These are phyloP conservation scores for Cantharis rufa DNA, from an alignment of 2,888 invertebrate genomes.

Conservation along the genomic window DNA sequence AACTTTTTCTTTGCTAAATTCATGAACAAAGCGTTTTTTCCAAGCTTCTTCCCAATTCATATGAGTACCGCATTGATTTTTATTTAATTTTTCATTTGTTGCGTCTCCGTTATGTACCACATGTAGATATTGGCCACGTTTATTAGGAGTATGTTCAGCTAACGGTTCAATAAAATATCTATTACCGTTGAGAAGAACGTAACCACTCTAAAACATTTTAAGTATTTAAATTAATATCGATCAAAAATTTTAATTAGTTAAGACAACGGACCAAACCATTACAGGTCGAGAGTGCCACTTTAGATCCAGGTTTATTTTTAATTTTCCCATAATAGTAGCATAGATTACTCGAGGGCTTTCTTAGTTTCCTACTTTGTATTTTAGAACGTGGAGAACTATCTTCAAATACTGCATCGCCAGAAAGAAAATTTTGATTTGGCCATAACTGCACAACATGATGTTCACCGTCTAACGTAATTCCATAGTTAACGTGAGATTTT, in stretches of 20 bases:
- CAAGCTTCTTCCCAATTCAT: slow-evolving; percentile 52
- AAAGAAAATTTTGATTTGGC: slow-evolving; percentile 59
- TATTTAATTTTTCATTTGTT: neutral
- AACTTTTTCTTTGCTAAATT: slow-evolving; percentile 13
- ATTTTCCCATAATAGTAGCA: slow-evolving; percentile 62
- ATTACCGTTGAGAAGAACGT: slow-evolving; percentile 57
- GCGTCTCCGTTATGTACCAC: slow-evolving; percentile 55
- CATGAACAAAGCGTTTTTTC: slow-evolving; percentile 41
- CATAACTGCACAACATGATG: slow-evolving; percentile 54
- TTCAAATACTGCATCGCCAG: slow-evolving; percentile 53
- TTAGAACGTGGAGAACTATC: slow-evolving; percentile 41
- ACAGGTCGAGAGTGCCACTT: slow-evolving; percentile 60
- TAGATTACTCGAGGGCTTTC: slow-evolving; percentile 40
- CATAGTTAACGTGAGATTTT: slow-evolving; percentile 46
- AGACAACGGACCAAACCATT: slow-evolving; percentile 49
- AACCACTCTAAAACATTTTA: slow-evolving; percentile 56
- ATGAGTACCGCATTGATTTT: slow-evolving; percentile 39
- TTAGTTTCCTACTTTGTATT: slow-evolving; percentile 43
- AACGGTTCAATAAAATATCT: slow-evolving; percentile 66
- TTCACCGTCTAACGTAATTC: slow-evolving; percentile 43
- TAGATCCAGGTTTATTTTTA: slow-evolving; percentile 52
- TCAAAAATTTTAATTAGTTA: neutral
- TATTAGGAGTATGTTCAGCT: slow-evolving; percentile 56
- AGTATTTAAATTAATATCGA: neutral
- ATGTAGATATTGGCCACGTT: slow-evolving; percentile 61